Conservation (phyloP, 2,888 invertebrate species). For the Molorchus minor region DNA sequence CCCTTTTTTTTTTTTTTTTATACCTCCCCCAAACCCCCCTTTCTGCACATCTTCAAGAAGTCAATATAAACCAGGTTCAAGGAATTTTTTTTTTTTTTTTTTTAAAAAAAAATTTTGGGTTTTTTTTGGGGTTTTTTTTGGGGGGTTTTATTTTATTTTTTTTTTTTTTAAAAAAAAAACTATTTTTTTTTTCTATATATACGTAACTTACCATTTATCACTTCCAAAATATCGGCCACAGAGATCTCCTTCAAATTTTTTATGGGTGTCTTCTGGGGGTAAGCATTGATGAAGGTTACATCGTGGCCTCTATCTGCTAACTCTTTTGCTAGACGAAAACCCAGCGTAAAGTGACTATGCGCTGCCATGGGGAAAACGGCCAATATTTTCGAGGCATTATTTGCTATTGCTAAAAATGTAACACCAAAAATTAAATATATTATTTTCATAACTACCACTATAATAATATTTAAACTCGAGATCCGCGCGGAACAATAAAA, state of each 20-base stretch:
- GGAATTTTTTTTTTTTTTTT: no score
- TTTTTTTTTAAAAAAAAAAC: background rate
- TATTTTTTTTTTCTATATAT: background rate
- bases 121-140: no score
- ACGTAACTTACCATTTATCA: background rate
- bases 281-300: slow-evolving; percentile 57
- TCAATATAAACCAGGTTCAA: no score
- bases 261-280: slow-evolving; percentile 57
- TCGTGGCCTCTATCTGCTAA: slow-evolving; percentile 61
- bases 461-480: no score
- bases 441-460: no score
- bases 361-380: slow-evolving; percentile 49
- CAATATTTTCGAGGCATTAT: slow-evolving; percentile 43
- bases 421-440: no score
- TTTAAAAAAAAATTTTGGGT: no score
- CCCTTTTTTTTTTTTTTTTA: no score
- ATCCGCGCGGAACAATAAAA: no score
- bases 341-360: slow-evolving; percentile 51
- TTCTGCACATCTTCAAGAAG: no score
- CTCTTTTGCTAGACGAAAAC: slow-evolving; percentile 49
- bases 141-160: background rate
- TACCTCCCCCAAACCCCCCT: no score
- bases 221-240: slow-evolving; percentile 14
- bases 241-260: slow-evolving; percentile 56
- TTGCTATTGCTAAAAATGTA: background rate